These are phyloP conservation scores for Papilio aristodemus DNA, from an alignment of 1,140 invertebrate genomes.

Conservation along the genomic window DNA sequence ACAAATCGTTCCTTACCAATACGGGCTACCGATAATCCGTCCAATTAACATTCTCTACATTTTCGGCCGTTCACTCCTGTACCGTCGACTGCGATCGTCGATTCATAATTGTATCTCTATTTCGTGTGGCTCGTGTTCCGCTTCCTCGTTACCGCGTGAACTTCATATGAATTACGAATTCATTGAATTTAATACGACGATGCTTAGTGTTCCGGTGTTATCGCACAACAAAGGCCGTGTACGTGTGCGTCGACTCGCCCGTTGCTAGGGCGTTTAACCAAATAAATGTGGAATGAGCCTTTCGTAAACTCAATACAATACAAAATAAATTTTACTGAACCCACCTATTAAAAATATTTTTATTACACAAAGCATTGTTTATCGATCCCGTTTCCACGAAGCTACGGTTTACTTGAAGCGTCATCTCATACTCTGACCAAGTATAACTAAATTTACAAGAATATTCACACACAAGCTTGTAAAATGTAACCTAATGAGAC, in stretches of 20 bases:
- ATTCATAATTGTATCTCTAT: slow-evolving; percentile 20
- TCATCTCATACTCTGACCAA: no score
- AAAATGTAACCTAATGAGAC: not conserved
- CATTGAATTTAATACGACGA: slow-evolving; percentile 25
- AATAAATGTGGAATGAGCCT: slow-evolving; percentile 9
- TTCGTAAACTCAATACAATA: not conserved
- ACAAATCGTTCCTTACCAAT: slow-evolving; percentile 23
- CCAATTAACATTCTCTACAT: slow-evolving; percentile 22
- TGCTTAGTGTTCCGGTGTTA: slow-evolving; percentile 23
- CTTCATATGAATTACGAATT: slow-evolving; percentile 24
- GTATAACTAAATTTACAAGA: no score
- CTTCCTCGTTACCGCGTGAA: slow-evolving; percentile 22
- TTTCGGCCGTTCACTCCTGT: not conserved
- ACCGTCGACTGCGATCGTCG: not conserved
- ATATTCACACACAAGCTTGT: no score
- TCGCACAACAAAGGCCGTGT: slow-evolving; percentile 17
- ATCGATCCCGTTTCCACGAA: no score
- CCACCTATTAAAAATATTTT: not conserved
- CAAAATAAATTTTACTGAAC: slow-evolving; percentile 15
- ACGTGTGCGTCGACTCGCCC: not conserved
- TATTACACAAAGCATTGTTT: not conserved
- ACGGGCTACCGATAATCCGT: slow-evolving; percentile 28
- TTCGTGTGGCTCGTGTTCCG: slow-evolving; percentile 3
- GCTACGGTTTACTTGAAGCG: no score
- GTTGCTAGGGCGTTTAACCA: slow-evolving; percentile 5